Conservation (phyloP, 2,113 vertebrate genomes). For the Oplegnathus fasciatus region DNA sequence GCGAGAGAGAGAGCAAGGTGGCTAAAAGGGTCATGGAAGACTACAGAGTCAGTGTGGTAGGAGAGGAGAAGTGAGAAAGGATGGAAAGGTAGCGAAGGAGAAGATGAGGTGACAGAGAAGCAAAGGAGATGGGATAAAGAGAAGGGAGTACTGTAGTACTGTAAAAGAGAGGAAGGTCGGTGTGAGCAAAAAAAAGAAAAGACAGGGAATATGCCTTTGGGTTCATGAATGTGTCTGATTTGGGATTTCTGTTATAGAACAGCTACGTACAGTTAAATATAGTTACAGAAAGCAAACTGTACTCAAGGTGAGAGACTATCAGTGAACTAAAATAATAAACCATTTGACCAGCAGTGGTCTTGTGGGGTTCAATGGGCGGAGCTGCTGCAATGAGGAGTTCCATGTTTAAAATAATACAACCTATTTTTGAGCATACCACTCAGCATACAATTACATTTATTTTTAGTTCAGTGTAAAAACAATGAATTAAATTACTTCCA, state of each 20-base stretch:
- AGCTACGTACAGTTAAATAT: neutral
- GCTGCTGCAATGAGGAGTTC: neutral
- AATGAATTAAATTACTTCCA: neutral
- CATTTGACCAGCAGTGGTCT: neutral
- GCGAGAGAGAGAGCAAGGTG: conserved; percentile 28
- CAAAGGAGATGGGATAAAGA: conserved; percentile 27
- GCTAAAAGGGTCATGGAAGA: conserved; percentile 18
- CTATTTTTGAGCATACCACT: neutral
- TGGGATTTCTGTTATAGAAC: neutral
- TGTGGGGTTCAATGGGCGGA: conserved; percentile 34
- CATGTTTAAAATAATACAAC: conserved; percentile 5
- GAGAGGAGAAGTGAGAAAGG: conserved; percentile 1
- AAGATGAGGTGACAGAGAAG: conserved; percentile 14
- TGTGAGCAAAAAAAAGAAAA: neutral
- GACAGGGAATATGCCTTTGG: neutral
- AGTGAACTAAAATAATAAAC: conserved; percentile 14
- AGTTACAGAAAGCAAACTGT: conserved; percentile 1
- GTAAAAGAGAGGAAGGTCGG: neutral
- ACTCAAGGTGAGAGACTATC: conserved; percentile 15
- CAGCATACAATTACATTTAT: conserved; percentile 13
- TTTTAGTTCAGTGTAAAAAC: conserved; percentile 11
- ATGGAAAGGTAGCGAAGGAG: conserved; percentile 23
- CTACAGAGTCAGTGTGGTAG: conserved; percentile 2
- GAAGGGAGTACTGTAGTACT: neutral
- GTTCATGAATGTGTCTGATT: conserved; percentile 32